Conservation (phyloP, 1,140 invertebrate species). For the Pygmarrhopalites habei region DNA sequence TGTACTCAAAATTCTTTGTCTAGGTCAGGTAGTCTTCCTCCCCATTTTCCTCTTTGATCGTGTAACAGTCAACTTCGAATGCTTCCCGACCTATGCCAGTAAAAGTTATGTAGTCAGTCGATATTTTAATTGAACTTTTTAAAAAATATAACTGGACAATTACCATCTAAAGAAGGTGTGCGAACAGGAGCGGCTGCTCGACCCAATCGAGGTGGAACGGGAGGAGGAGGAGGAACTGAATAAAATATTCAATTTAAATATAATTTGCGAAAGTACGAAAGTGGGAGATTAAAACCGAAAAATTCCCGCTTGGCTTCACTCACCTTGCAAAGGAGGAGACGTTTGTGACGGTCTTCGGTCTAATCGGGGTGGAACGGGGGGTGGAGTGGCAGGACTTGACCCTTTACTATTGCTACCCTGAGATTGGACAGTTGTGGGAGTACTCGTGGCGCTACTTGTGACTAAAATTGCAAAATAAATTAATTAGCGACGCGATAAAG, state of each 20-base stretch:
- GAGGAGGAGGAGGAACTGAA: constrained; percentile 26
- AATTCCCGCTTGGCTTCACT: too few relatives aligned
- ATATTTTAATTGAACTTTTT: neutral
- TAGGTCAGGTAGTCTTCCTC: constrained; percentile 39
- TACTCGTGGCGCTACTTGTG: constrained; percentile 26
- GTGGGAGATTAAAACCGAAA: too few relatives aligned
- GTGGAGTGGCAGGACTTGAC: constrained; percentile 34
- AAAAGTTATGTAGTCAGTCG: neutral
- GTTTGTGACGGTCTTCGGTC: constrained; percentile 36
- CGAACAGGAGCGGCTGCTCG: constrained; percentile 35
- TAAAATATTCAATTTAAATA: too few relatives aligned
- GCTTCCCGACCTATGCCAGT: constrained; percentile 35
- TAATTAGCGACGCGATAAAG: too few relatives aligned
- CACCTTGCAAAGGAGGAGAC: too few relatives aligned
- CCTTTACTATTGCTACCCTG: constrained; percentile 34
- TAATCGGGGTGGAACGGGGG: constrained; percentile 36
- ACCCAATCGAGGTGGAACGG: constrained; percentile 35
- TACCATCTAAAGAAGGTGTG: constrained; percentile 38
- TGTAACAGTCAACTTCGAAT: constrained; percentile 40
- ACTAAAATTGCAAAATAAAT: too few relatives aligned
- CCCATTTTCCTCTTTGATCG: constrained; percentile 40
- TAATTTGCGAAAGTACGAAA: too few relatives aligned
- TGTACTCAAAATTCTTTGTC: too few relatives aligned
- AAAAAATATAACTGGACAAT: too few relatives aligned
- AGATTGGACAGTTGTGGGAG: constrained; percentile 31